Evolutionary conservation across 1,140 invertebrate genomes (phyloP), one percentile per base, ranked within the genome.

Genomic region (Ptiloglossa arizonensis): DNA sequence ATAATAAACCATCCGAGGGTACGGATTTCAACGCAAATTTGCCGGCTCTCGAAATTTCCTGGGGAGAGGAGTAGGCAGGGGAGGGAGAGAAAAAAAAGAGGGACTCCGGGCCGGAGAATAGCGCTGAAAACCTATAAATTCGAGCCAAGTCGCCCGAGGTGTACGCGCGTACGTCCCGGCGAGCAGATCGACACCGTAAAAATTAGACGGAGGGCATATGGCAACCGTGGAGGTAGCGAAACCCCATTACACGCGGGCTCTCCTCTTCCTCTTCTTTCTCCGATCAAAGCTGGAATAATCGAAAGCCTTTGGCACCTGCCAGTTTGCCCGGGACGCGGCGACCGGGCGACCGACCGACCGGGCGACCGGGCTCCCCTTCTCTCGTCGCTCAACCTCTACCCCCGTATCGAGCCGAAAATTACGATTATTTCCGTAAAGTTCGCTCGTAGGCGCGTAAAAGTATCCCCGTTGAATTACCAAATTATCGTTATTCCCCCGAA

Each of bases 291-390:
- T 64, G 73, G 66, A 87, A 87, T 85, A 87, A 87, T 85, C 80
- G 83, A 85, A 85, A 87, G 81, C 82, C 83, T 77, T 87, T 87
- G 86, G 85, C 86, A 87, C 86, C 86, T 87, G 86, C 80, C 86
- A 82, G 73, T 73, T 85, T 84, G 66, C 32, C 63, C 56, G 63
- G 56, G 46, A 52, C 75, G 56, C 67, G 44, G 24, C 27, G n/a
- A n/a, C n/a, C n/a, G n/a, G n/a, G n/a, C n/a, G n/a, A n/a, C n/a
- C n/a, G n/a, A n/a, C n/a, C n/a, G n/a, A n/a, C n/a, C n/a, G n/a
- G n/a, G n/a, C 66, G 54, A 52, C 41, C 78, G 29, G 2, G 48
- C 35, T 74, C 68, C 74, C 77, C 46, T n/a, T 72, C 57, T 46
- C 5, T 59, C 29, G 15, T 59, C 17, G 0, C 29, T 8, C 15